phyloP scores from a whole-genome alignment of 2,113 vertebrate genomes.

The Gallinago undulata region DNA sequence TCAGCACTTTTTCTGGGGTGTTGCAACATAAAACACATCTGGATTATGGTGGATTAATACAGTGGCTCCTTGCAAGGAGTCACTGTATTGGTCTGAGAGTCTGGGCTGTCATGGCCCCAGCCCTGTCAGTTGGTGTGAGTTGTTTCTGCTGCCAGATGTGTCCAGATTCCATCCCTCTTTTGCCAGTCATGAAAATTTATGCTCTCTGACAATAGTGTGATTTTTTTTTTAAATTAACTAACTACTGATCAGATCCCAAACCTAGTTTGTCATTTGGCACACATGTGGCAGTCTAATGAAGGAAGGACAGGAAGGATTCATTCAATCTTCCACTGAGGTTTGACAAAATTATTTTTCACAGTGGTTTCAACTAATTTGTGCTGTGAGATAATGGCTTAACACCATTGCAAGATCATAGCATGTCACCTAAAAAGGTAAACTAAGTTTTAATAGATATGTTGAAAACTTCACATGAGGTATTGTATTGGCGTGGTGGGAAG shows the following conservation, averaged over 20 bases:
- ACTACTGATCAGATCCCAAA: not conserved
- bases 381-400: not conserved
- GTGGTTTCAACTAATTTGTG: not conserved
- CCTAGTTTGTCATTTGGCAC: not conserved
- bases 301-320: not conserved
- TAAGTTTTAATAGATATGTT: not conserved
- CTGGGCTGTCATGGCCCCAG: not conserved
- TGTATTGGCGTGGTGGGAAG: not conserved
- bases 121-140: rapidly evolving
- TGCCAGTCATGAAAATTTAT: not conserved
- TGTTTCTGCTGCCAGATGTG: not conserved
- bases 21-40: not conserved
- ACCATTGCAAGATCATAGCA: not conserved
- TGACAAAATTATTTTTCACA: not conserved
- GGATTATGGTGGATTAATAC: not conserved
- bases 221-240: not conserved
- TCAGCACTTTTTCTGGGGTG: not conserved
- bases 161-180: not conserved
- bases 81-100: too few species aligned
- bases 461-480: not conserved
- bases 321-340: not conserved
- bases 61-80: not conserved
- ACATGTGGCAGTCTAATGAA: not conserved
- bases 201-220: not conserved
- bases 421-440: not conserved